Percentiles rank a stretch among this genome's conserved stretches.
These are phyloP conservation scores for Mormoops blainvillei DNA, from an alignment of 2,113 vertebrate genomes.

Conservation along the genomic window DNA sequence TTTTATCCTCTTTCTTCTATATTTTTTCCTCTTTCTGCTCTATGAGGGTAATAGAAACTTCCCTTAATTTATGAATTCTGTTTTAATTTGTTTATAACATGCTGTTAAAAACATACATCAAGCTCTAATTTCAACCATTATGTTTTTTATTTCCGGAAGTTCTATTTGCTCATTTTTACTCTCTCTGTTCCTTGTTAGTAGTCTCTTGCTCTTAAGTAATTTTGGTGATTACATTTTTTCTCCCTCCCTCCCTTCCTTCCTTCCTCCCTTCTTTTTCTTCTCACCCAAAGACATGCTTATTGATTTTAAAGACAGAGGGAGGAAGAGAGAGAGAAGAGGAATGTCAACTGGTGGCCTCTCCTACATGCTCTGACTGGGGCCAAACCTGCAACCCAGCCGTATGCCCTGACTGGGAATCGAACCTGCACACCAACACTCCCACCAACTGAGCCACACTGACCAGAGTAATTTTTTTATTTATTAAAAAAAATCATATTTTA, in stretches of 20 bases:
- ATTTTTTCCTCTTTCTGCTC: background rate
- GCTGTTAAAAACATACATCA: background rate
- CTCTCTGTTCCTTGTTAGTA: background rate
- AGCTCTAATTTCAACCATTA: background rate
- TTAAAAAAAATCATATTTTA: background rate
- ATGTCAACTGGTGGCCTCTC: too few species aligned
- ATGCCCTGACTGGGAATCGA: too few species aligned
- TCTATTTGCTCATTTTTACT: background rate
- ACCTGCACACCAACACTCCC: too few species aligned
- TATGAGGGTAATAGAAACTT: background rate
- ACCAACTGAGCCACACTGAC: too few species aligned
- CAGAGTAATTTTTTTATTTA: background rate
- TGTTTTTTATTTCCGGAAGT: slow-evolving; percentile 4
- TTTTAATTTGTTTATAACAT: background rate
- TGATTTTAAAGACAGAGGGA: too few species aligned
- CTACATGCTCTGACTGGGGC: too few species aligned
- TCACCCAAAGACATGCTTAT: too few species aligned
- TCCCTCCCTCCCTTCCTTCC: too few species aligned
- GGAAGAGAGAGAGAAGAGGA: too few species aligned
- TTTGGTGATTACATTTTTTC: background rate
- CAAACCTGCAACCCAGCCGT: too few species aligned
- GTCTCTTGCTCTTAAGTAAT: background rate
- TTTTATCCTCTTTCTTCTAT: background rate
- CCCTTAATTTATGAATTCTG: background rate
- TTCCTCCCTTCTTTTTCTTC: background rate